These are phyloP conservation scores for Nymphalis io DNA, from an alignment of 1,140 invertebrate species.

Conservation along the genomic window DNA sequence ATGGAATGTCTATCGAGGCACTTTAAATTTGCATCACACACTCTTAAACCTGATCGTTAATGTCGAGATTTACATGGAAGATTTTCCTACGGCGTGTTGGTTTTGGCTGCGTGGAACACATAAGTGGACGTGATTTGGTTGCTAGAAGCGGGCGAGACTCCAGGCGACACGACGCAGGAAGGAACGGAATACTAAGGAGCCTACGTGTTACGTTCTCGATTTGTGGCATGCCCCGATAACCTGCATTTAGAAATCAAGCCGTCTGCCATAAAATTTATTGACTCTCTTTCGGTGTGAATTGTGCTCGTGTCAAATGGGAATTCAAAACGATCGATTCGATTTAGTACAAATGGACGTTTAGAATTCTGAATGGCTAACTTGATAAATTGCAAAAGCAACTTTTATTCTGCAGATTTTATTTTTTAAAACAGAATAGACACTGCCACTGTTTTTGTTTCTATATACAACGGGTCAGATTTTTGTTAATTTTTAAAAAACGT, in stretches of 20 bases:
- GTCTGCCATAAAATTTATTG: slow-evolving; percentile 73
- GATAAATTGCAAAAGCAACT: slow-evolving; percentile 34
- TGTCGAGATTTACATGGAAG: slow-evolving; percentile 78
- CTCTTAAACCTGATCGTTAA: slow-evolving; percentile 72
- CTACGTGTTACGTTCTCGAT: slow-evolving; percentile 68
- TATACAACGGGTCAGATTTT: background rate
- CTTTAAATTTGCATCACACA: slow-evolving; percentile 69
- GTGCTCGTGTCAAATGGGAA: slow-evolving; percentile 56
- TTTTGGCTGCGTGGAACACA: slow-evolving; percentile 79
- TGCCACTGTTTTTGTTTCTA: background rate
- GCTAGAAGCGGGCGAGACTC: slow-evolving; percentile 59
- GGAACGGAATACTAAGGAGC: slow-evolving; percentile 75
- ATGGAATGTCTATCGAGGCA: slow-evolving; percentile 23
- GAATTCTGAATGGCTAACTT: slow-evolving; percentile 50
- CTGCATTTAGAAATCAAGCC: slow-evolving; percentile 77
- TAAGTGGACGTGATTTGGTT: slow-evolving; percentile 77
- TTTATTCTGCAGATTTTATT: slow-evolving; percentile 35
- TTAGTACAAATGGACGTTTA: slow-evolving; percentile 55
- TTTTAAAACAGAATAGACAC: slow-evolving; percentile 21
- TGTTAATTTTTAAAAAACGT: no score
- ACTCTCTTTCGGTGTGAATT: slow-evolving; percentile 67
- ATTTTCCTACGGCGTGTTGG: slow-evolving; percentile 74
- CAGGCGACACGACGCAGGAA: slow-evolving; percentile 57
- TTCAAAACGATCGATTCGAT: slow-evolving; percentile 54
- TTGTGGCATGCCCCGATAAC: slow-evolving; percentile 77